These are phyloP conservation scores for Pterocles orientalis DNA, from an alignment of 2,113 vertebrate species.

Conservation along the genomic window DNA sequence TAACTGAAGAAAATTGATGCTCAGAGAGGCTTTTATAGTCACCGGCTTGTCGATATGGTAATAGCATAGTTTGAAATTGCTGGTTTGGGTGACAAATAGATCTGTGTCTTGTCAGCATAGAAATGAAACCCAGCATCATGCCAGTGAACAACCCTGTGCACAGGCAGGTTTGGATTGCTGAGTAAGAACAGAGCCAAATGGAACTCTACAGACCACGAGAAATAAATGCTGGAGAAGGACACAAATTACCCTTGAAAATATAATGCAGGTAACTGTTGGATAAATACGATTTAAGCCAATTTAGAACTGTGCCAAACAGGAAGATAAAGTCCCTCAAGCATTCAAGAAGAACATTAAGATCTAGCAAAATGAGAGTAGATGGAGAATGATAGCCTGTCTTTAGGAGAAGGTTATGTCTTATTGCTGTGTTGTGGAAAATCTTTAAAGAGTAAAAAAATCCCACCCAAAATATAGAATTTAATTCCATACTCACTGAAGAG, in stretches of 20 bases:
- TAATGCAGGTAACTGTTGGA: conserved; percentile 74
- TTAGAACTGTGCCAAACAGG: conserved; percentile 72
- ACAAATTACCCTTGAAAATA: conserved; percentile 73
- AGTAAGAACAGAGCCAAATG: conserved; percentile 53
- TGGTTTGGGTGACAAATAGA: conserved; percentile 48
- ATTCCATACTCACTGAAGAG: neutral
- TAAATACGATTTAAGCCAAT: conserved; percentile 75
- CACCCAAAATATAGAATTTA: neutral
- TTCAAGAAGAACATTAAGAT: conserved; percentile 77
- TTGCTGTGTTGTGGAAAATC: conserved; percentile 58
- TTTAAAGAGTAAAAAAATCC: conserved; percentile 9
- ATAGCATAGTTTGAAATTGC: conserved; percentile 36
- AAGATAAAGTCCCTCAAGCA: conserved; percentile 72
- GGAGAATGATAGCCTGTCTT: conserved; percentile 63
- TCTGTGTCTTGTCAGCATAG: conserved; percentile 3
- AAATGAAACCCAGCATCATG: conserved; percentile 49
- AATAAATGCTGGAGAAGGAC: conserved; percentile 66
- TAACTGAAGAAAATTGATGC: conserved; percentile 18
- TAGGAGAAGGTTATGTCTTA: conserved; percentile 65
- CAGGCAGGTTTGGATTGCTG: conserved; percentile 51
- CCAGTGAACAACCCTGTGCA: neutral
- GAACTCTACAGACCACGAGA: conserved; percentile 56
- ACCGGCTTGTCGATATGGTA: conserved; percentile 37
- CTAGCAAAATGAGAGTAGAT: conserved; percentile 71
- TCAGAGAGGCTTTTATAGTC: conserved; percentile 7